These are phyloP conservation scores for Microcebus murinus DNA, from an alignment of 2,113 vertebrate genomes.

Conservation along the genomic window DNA sequence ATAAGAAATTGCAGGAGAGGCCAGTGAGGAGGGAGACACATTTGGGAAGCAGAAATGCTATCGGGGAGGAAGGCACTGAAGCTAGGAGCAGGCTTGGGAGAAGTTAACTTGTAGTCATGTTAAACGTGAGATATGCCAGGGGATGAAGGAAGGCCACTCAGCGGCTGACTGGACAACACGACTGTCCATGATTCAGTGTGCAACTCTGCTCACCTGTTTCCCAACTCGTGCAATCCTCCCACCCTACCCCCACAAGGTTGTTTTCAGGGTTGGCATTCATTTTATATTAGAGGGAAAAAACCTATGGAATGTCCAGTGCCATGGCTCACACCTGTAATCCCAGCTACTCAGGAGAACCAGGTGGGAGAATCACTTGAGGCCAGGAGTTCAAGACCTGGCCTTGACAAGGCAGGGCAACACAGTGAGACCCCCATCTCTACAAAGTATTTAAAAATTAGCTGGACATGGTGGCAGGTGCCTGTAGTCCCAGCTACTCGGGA, in stretches of 20 bases:
- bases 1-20: not conserved
- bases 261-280: not conserved
- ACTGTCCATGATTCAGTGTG: not conserved
- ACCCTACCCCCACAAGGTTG: accelerated
- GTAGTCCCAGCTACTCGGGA: too few relatives aligned
- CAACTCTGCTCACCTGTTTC: not conserved
- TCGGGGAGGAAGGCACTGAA: not conserved
- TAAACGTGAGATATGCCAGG: not conserved
- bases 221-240: not conserved
- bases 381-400: too few relatives aligned
- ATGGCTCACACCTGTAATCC: too few relatives aligned
- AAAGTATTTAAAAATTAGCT: too few relatives aligned
- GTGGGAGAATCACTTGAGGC: too few relatives aligned
- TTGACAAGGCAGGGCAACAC: too few relatives aligned
- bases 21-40: not conserved
- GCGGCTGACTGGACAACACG: not conserved
- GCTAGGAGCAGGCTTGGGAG: not conserved
- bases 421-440: too few relatives aligned
- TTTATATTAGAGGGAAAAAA: not conserved
- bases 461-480: too few relatives aligned
- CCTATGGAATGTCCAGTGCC: too few relatives aligned
- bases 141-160: not conserved
- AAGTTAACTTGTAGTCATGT: not conserved
- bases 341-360: too few relatives aligned
- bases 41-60: not conserved